A percentile compares a stretch with the other conserved stretches of the same genome.
Conservation (phyloP, 2,888 invertebrate species). For the Coleophora flavipennella region DNA sequence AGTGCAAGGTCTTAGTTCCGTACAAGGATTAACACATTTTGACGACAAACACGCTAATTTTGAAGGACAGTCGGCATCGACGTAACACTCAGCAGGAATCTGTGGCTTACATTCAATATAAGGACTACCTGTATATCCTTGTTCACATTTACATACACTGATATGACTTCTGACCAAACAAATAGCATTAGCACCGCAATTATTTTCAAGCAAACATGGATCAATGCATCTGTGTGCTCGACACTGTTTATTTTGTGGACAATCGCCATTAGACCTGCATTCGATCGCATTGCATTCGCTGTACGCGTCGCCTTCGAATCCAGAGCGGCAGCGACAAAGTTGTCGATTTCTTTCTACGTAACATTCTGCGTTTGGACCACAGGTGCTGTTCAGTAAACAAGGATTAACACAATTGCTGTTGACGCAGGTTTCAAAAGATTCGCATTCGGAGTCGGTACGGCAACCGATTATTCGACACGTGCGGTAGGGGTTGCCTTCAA, state of each 20-base stretch:
- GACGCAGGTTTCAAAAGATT: constrained; percentile 85
- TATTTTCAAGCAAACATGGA: constrained; percentile 84
- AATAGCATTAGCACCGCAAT: constrained; percentile 83
- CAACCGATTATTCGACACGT: constrained; percentile 87
- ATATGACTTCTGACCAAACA: constrained; percentile 87
- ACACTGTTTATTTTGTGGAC: constrained; percentile 88
- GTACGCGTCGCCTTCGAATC: constrained; percentile 85
- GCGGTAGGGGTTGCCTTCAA: constrained; percentile 89
- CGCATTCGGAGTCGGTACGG: constrained; percentile 86
- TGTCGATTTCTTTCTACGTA: constrained; percentile 80
- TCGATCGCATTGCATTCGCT: constrained; percentile 84
- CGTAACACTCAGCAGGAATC: constrained; percentile 81
- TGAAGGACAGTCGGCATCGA: constrained; percentile 87
- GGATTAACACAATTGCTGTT: constrained; percentile 90
- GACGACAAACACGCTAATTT: constrained; percentile 85
- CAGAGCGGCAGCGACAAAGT: constrained; percentile 85
- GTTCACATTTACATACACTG: constrained; percentile 87
- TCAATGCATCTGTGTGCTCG: constrained; percentile 88
- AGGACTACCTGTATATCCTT: constrained; percentile 84
- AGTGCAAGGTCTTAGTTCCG: constrained; percentile 82
- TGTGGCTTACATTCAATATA: constrained; percentile 85
- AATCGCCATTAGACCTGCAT: constrained; percentile 89
- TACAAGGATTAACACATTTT: constrained; percentile 88
- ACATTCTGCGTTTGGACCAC: constrained; percentile 88
- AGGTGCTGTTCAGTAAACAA: constrained; percentile 84